Percentiles rank a stretch among this genome's conserved stretches.
Conservation (phyloP, 2,888 invertebrate genomes). For the Drosophila mercatorum region DNA sequence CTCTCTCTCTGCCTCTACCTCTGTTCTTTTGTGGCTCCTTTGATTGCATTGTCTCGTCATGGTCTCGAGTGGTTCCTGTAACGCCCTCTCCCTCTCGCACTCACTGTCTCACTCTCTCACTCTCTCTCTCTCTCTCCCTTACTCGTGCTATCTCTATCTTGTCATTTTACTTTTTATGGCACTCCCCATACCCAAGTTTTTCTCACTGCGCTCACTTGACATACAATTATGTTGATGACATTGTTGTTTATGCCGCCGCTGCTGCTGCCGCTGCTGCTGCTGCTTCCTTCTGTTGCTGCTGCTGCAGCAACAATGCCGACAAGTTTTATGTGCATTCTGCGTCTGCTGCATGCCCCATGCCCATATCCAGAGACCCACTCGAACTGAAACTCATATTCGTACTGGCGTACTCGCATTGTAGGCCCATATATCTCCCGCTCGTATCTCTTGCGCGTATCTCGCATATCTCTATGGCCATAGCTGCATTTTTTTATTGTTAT, state of each 20-base stretch:
- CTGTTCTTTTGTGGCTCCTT: conserved; percentile 62
- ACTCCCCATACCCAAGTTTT: conserved; percentile 49
- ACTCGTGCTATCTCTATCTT: conserved; percentile 31
- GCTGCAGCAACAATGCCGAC: conserved; percentile 54
- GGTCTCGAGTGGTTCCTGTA: conserved; percentile 77
- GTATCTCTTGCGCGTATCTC: conserved; percentile 49
- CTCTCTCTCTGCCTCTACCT: not conserved
- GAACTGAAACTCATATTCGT: conserved; percentile 24
- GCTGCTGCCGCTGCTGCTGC: conserved; percentile 12
- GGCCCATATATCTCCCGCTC: conserved; percentile 52
- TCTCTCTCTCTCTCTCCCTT: not conserved
- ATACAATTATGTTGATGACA: conserved; percentile 81
- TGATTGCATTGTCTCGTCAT: conserved; percentile 81
- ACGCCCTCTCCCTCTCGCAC: conserved; percentile 9
- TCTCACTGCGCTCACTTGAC: conserved; percentile 73
- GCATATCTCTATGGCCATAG: conserved; percentile 58
- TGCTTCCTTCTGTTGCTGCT: conserved; percentile 26
- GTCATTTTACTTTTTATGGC: conserved; percentile 62
- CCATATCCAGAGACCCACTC: conserved; percentile 45
- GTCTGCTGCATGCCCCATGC: conserved; percentile 46
- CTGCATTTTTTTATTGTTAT: conserved; percentile 63
- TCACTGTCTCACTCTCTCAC: not conserved
- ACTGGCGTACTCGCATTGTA: conserved; percentile 47
- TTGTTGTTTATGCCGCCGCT: conserved; percentile 72
- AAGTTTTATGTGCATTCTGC: conserved; percentile 73